Base-by-base conservation (phyloP, 2,888 invertebrate species). In the Eueremaeus valkanovi region DNA sequence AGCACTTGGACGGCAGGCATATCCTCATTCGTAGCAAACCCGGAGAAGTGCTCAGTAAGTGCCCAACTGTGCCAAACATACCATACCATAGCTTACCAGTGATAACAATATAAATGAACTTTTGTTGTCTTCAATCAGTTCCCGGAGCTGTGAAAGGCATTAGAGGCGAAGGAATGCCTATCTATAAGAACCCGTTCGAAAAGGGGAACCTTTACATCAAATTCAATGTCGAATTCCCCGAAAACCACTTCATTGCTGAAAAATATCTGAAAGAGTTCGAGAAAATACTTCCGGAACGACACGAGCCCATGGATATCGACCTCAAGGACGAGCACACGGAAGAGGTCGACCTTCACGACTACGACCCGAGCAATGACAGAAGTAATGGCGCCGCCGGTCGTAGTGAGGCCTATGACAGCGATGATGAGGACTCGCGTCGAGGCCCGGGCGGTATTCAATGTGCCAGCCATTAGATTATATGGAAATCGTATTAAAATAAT, bases 141-240 rank as follows among this genome's bases (percentile, higher is more conserved):
- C 93, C 93, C 74, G 86, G 85, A 74, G 81, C 82, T 75, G 84
- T 91, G 2, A 92, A 91, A 83, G 89, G 89, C 78, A 88, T 96
- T 75, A 85, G 86, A 78, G 90, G 90, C 6, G 93, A 95, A 84
- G 96, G 96, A 29, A 96, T 96, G 95, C 96, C 96, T 0, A 86
- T 88, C 49, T 89, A 89, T 81, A 90, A 90, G 82, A 91, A 90
- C 84, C 92, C 93, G 8, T 90, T 91, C 83, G 91, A 92, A 81
- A 90, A 89, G 82, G 96, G 96, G 74, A 90, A 93, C 83, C 85
- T 97, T 72, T 90, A 90, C 82, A 88, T 96, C 75, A 90, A 91
- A 81, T 95, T 97, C 86, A 89, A 90, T 81, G 89, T 96, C 74
- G 87, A 87, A 77, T 95, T 95, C 85, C 96, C 96, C 58, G 87